Conservation (phyloP, 2,113 vertebrate species). For the Chunga burmeisteri region DNA sequence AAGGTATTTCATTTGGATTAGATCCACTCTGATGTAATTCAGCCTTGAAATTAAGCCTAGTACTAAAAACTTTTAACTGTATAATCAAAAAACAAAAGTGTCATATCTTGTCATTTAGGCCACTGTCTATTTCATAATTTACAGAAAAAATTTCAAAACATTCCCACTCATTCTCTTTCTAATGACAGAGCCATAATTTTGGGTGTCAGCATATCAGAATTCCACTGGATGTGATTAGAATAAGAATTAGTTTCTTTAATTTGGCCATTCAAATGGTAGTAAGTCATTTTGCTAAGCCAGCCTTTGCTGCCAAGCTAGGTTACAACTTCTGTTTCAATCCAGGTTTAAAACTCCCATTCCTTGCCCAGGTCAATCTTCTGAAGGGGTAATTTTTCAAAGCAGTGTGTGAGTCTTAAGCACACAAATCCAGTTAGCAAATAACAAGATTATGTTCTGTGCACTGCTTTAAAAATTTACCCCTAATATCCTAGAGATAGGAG, state of each 20-base stretch:
- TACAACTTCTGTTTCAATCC: constrained; percentile 32
- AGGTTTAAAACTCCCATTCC: background rate
- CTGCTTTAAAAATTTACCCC: constrained; percentile 44
- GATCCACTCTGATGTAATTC: constrained; percentile 51
- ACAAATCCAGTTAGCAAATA: constrained; percentile 49
- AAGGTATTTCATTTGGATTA: constrained; percentile 78
- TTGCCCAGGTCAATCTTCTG: constrained; percentile 47
- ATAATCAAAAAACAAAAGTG: constrained; percentile 59
- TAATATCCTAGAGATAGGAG: background rate
- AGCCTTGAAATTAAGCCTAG: constrained; percentile 42
- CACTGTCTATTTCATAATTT: constrained; percentile 44
- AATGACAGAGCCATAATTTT: constrained; percentile 80
- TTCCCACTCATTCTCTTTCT: constrained; percentile 66
- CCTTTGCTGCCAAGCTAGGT: constrained; percentile 30
- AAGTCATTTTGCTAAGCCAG: constrained; percentile 47
- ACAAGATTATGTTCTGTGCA: constrained; percentile 54
- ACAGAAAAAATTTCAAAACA: constrained; percentile 69
- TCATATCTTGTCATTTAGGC: constrained; percentile 41
- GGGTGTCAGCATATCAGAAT: constrained; percentile 78
- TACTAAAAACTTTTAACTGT: constrained; percentile 39
- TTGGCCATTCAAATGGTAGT: constrained; percentile 53
- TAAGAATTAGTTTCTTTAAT: constrained; percentile 70
- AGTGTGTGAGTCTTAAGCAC: constrained; percentile 20
- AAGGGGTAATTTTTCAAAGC: constrained; percentile 43
- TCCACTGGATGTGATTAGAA: constrained; percentile 70